phyloP scores from a whole-genome alignment of 2,888 invertebrate species.

The Mantis religiosa region DNA sequence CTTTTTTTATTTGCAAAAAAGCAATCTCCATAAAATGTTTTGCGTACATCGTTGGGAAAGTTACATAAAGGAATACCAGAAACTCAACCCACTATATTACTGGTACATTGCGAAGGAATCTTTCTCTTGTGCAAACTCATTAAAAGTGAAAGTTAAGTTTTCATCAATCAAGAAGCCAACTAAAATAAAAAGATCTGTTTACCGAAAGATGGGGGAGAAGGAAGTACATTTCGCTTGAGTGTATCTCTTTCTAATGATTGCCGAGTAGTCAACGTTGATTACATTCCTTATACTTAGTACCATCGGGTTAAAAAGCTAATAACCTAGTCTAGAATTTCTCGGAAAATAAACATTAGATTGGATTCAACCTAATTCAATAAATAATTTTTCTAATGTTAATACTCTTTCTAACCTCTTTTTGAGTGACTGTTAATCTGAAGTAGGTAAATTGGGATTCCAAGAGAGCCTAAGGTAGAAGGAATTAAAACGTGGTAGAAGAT shows the following conservation, averaged over 20 bases:
- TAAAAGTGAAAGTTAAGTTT: neutral
- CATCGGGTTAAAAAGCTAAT: neutral
- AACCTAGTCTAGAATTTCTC: too few species aligned
- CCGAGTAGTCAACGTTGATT: neutral
- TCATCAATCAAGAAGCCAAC: neutral
- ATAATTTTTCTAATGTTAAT: too few species aligned
- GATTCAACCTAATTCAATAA: too few species aligned
- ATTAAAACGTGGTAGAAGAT: too few species aligned
- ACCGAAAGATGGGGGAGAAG: neutral
- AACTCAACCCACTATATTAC: neutral
- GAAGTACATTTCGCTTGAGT: neutral
- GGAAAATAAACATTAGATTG: too few species aligned
- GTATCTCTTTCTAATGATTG: neutral
- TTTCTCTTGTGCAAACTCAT: neutral
- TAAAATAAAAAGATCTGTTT: neutral
- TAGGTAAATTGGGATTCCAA: too few species aligned
- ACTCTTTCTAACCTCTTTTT: too few species aligned
- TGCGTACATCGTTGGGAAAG: neutral
- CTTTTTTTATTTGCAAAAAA: neutral
- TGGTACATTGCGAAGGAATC: neutral
- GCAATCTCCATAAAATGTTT: neutral
- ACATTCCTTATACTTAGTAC: neutral
- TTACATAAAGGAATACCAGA: neutral
- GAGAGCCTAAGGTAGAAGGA: too few species aligned
- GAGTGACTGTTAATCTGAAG: too few species aligned